phyloP scores from a whole-genome alignment of 2,888 invertebrate species.

The Oscheius sp. region DNA sequence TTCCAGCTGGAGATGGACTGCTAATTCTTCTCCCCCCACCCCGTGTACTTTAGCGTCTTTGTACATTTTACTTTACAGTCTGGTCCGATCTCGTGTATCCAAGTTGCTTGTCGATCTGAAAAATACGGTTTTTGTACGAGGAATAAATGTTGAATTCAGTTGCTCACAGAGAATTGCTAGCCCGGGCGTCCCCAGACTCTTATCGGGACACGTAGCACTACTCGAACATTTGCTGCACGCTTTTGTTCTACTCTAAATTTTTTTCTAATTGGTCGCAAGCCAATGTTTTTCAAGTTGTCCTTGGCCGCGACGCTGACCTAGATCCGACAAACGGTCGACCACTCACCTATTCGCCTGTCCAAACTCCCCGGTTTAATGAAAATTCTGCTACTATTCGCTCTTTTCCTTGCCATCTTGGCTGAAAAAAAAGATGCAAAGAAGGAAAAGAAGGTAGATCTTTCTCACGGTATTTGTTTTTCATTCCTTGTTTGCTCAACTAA shows the following conservation, averaged over 20 bases:
- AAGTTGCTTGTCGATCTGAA: constrained; percentile 25
- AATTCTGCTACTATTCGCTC: constrained; percentile 31
- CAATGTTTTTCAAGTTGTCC: constrained; percentile 24
- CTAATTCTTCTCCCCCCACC: background rate
- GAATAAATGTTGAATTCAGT: constrained; percentile 14
- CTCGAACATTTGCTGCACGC: no score
- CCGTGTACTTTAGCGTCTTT: background rate
- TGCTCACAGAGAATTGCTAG: no score
- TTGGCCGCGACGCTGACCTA: constrained; percentile 30
- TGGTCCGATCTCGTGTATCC: constrained; percentile 19
- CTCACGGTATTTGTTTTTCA: constrained; percentile 8
- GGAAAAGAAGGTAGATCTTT: constrained; percentile 41
- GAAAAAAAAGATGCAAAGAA: constrained; percentile 40
- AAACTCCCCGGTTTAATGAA: background rate
- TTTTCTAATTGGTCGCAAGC: no score
- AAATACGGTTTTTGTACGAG: constrained; percentile 26
- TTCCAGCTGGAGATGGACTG: constrained; percentile 31
- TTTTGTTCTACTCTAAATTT: no score
- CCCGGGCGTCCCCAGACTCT: no score
- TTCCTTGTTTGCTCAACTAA: background rate
- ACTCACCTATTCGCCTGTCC: constrained; percentile 1
- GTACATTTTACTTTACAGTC: constrained; percentile 14
- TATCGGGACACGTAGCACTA: no score
- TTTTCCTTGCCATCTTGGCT: constrained; percentile 1
- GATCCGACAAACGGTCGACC: constrained; percentile 16